Evolutionary conservation across 92 coral and sea anemone genomes (phyloP).

Genomic region (Palythoa caribaeorum): DNA sequence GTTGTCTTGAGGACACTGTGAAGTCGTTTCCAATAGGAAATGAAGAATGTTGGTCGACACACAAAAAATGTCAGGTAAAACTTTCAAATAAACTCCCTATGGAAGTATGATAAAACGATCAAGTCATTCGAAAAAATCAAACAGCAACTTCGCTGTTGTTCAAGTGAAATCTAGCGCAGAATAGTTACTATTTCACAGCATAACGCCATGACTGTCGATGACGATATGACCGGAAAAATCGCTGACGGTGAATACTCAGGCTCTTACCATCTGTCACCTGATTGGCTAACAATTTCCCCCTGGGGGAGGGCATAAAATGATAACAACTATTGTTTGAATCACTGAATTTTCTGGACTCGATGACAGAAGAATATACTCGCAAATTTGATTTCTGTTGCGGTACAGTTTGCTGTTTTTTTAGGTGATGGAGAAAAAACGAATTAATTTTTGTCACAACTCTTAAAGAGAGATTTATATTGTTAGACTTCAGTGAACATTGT

Average conservation of each 20-base stretch:
- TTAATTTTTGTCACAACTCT: neutral
- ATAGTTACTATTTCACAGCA: slow-evolving; percentile 35
- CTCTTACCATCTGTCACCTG: slow-evolving; percentile 43
- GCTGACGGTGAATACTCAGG: slow-evolving; percentile 51
- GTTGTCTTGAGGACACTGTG: slow-evolving; percentile 67
- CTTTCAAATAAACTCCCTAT: slow-evolving; percentile 90
- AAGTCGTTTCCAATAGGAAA: slow-evolving; percentile 92
- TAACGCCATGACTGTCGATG: slow-evolving; percentile 54
- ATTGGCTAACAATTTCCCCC: slow-evolving; percentile 30
- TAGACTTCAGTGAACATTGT: neutral
- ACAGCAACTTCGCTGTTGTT: neutral
- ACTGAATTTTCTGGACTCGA: slow-evolving; percentile 9
- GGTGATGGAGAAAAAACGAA: neutral
- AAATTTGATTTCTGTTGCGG: neutral
- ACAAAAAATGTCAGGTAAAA: slow-evolving; percentile 83
- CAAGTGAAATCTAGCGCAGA: slow-evolving; percentile 12
- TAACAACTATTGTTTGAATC: neutral
- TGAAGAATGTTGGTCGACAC: slow-evolving; percentile 87
- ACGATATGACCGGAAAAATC: slow-evolving; percentile 56
- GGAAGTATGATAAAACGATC: slow-evolving; percentile 94
- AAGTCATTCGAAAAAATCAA: slow-evolving; percentile 71
- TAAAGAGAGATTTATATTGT: neutral
- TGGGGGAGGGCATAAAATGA: slow-evolving; percentile 47
- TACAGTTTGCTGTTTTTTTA: neutral
- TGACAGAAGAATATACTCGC: neutral